Base-by-base conservation (phyloP, 2,113 vertebrate genomes). In the Phalacrocorax aristotelis region DNA sequence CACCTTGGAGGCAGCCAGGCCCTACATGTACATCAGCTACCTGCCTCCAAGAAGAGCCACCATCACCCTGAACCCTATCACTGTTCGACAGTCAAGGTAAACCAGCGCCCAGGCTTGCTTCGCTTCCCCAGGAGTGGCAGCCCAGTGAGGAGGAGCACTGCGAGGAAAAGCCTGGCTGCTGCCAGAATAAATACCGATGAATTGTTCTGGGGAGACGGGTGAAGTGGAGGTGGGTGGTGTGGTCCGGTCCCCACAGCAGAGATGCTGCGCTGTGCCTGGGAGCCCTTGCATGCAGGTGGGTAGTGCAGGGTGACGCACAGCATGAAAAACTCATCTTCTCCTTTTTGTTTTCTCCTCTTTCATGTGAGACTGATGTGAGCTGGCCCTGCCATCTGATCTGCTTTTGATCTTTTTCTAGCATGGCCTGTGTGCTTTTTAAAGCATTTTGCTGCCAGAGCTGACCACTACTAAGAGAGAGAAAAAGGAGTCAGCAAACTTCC, bases 371-470 rank as follows among this genome's bases (percentile, higher is more conserved):
- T 71, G 87, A 87, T 61, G 83, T 81, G 92, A 92, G 82, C 93
- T 94, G 79, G 86, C 5, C 16, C 65, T 83, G 86, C 87, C 65
- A 36, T 95, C 71, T 27, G 36, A 54, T 68, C 22, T 0, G 2
- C 66, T 92, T 97, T 97, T 98, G 96, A 97, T 96, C 95, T 96
- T 97, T 91, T 95, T 78, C 85, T 88, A 75, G 90, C 81, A 30
- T 0, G 2, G 88, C 91, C 64, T 95, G 65, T 65, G 40, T 95
- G 89, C 79, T 96, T 89, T 94, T 90, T 60, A 60, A 95, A 90
- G 77, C 2, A 6, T 55, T 89, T 79, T 2, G 0, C 46, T 91
- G 92, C 96, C 72, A 86, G 84, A 89, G 54, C 61, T 96, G 95
- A 89, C 96, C 91, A 30, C 66, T 93, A 90, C 87, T 89, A 60